Conservation (phyloP, 2,113 vertebrate genomes). For the Antechinus stuartii region DNA sequence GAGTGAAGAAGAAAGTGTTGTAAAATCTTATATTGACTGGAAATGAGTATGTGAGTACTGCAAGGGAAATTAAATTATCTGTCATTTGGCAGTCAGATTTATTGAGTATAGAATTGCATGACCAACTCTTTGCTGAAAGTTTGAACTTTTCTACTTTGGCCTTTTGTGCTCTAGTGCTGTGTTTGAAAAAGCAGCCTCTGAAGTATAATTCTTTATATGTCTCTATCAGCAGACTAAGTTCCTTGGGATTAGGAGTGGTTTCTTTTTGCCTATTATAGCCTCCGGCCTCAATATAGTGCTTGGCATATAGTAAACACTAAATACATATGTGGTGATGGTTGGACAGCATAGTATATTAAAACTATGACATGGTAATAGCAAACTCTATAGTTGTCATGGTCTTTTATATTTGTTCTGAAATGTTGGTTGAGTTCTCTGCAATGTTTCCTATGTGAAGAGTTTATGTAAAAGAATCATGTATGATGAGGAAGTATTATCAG, state of each 20-base stretch:
- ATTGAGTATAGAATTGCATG: not conserved
- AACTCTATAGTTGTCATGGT: not conserved
- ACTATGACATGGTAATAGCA: not conserved
- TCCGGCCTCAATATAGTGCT: not conserved
- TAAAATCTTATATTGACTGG: not conserved
- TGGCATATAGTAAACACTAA: not conserved
- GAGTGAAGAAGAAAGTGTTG: not conserved
- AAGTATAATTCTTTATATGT: not conserved
- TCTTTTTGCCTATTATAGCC: not conserved
- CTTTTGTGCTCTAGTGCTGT: not conserved
- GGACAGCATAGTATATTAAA: not conserved
- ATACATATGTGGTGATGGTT: not conserved
- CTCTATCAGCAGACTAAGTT: not conserved
- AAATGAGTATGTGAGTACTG: not conserved
- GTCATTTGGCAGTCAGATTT: not conserved
- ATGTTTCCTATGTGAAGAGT: not conserved
- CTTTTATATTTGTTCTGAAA: not conserved
- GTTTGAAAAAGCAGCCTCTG: not conserved
- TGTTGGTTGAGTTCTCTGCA: not conserved
- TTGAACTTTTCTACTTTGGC: not conserved
- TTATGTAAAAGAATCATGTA: not conserved
- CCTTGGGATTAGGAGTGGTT: not conserved
- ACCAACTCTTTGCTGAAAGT: not conserved
- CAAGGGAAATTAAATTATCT: not conserved
- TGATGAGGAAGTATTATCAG: not conserved